Percentiles rank a stretch among this genome's conserved stretches.
These are phyloP conservation scores for Gnathonemus echidnorhynchus DNA, from an alignment of 2,113 vertebrate species.

Conservation along the genomic window DNA sequence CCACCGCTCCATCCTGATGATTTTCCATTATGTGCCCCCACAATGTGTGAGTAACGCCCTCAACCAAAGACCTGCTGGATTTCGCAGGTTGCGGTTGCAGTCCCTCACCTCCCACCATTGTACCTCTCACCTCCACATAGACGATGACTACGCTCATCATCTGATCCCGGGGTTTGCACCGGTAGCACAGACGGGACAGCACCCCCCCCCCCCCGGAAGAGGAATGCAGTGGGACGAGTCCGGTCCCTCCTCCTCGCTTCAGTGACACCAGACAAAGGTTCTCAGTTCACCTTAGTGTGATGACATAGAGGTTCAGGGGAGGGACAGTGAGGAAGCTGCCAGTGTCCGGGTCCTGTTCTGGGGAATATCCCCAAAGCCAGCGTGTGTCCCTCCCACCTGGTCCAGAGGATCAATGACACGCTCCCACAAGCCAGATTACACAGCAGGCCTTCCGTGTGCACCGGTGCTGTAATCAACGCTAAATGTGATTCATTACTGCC, in stretches of 20 bases:
- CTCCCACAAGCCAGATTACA: not conserved
- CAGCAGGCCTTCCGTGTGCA: not conserved
- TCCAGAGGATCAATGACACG: not conserved
- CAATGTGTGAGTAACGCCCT: not conserved
- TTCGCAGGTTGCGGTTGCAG: not conserved
- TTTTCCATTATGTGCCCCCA: not conserved
- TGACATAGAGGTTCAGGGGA: not conserved
- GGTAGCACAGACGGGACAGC: not conserved
- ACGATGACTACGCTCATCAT: not conserved
- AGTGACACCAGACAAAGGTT: not conserved
- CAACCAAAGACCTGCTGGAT: not conserved
- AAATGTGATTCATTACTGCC: slow-evolving; percentile 14
- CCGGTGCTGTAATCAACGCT: not conserved
- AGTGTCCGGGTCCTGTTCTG: not conserved
- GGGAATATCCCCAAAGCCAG: not conserved
- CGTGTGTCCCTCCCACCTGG: no score
- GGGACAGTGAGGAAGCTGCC: not conserved
- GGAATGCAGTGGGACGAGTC: not conserved
- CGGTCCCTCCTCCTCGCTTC: not conserved
- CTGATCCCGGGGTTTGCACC: not conserved
- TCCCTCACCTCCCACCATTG: not conserved
- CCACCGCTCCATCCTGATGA: not conserved
- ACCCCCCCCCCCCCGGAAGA: not conserved
- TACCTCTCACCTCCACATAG: not conserved
- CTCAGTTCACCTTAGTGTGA: not conserved